Conservation (phyloP, 2,888 invertebrate species). For the Drosophila bunnanda region DNA sequence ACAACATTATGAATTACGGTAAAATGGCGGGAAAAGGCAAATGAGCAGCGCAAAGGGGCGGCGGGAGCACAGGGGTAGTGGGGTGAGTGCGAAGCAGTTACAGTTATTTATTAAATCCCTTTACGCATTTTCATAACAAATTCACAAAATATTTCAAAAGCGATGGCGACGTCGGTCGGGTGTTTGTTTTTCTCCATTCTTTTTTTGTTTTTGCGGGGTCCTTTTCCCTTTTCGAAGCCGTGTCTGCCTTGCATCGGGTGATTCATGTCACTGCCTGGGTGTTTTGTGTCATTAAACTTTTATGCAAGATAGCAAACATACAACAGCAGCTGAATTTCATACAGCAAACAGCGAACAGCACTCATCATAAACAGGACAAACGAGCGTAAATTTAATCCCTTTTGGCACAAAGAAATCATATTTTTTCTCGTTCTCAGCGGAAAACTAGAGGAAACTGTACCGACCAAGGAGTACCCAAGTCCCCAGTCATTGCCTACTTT, state of each 20-base stretch:
- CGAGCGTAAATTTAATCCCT: conserved; percentile 82
- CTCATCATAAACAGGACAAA: conserved; percentile 80
- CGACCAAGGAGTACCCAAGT: neutral
- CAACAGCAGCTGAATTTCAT: conserved; percentile 36
- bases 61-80: neutral
- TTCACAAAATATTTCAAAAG: conserved; percentile 81
- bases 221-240: conserved; percentile 8
- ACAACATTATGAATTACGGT: conserved; percentile 54
- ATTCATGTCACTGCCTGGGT: conserved; percentile 70
- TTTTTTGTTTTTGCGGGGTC: conserved; percentile 1
- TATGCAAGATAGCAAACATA: conserved; percentile 54
- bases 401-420: conserved; percentile 83
- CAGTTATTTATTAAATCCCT: conserved; percentile 84
- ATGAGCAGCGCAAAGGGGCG: conserved; percentile 28
- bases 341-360: conserved; percentile 41
- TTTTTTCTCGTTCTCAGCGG: conserved; percentile 54
- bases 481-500: neutral
- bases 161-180: conserved; percentile 38
- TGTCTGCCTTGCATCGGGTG: conserved; percentile 62
- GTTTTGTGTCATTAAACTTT: conserved; percentile 70
- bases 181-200: conserved; percentile 4
- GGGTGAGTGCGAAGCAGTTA: conserved; percentile 75
- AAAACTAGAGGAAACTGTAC: conserved; percentile 34
- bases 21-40: conserved; percentile 44
- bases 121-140: conserved; percentile 84